Evolutionary conservation across 2,797 vertebrate genomes (phyloP), one percentile per base, ranked within the genome.

Genomic region (Taeniopygia guttata): DNA sequence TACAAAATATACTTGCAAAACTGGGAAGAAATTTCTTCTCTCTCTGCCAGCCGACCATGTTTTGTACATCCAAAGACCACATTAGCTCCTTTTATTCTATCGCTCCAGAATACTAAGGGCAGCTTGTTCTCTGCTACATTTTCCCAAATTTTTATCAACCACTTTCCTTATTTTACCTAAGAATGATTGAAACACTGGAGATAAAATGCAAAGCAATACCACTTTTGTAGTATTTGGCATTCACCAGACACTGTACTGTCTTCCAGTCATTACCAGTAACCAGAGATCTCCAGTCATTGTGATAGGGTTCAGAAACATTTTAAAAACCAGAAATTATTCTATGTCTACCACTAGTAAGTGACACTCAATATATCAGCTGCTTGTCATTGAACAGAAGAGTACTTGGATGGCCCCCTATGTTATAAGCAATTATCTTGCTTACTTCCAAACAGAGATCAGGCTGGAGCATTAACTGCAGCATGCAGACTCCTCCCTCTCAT

Each of bases 401-500:
- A 56, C 20, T 49, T 40, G 36, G 38, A 90, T n/a, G 26, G 58
- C 14, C 32, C 81, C 43, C 34, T 42, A 8, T 13, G 36, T 55
- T 74, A 42, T 6, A 60, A 54, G 45, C 40, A 81, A 48, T 77
- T 77, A 80, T 10, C 19, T 40, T 70, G 68, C 43, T 45, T 48
- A 45, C 42, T 80, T 70, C 40, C 14, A n/a, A 87, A 79, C 5
- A 45, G 27, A 66, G 42, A 66, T 36, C 4, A 49, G 40, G 72
- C n/a, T 60, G 34, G 34, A 76, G 84, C 5, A 68, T 30, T 45
- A 87, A 89, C 0, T 58, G 42, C 32, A 45, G 54, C 0, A 0
- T 22, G 34, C 23, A 40, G 40, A 43, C 19, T 45, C 3, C 5
- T 30, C 34, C 38, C 34, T 75, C 1, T 0, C 5, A 4, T 34